Evolutionary conservation across 2,113 vertebrate genomes (phyloP).

Genomic region (Vombatus ursinus): DNA sequence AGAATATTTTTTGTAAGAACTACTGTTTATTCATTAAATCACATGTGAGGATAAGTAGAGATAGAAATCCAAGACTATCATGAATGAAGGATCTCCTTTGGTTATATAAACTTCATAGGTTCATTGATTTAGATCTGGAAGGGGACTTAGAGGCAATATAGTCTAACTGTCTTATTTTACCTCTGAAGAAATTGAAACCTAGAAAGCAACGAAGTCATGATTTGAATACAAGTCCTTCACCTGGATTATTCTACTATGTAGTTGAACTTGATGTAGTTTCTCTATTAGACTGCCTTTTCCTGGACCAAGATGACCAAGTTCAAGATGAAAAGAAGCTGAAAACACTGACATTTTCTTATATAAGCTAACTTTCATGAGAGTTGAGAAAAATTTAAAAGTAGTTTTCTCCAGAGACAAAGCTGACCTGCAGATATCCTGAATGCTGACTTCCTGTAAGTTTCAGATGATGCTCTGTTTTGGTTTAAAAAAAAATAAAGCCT

Average conservation of each 20-base stretch:
- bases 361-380: not conserved
- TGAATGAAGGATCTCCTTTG: too few relatives aligned
- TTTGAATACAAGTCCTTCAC: not conserved
- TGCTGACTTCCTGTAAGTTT: not conserved
- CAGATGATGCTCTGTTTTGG: not conserved
- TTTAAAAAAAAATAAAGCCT: not conserved
- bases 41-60: too few relatives aligned
- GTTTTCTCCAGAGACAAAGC: not conserved
- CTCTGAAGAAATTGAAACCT: not conserved
- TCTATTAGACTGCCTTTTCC: not conserved
- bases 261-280: not conserved
- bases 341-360: not conserved
- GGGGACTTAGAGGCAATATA: too few relatives aligned
- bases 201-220: not conserved
- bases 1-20: too few relatives aligned
- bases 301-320: not conserved
- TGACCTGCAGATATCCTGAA: not conserved
- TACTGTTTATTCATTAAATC: too few relatives aligned
- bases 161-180: too few relatives aligned
- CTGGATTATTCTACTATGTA: not conserved
- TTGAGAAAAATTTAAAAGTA: not conserved
- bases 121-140: too few relatives aligned
- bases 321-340: not conserved
- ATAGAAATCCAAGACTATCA: too few relatives aligned
- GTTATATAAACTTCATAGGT: too few relatives aligned